Evolutionary conservation across 2,113 vertebrate species (phyloP), one percentile per base, ranked within the genome.

Genomic region (Capreolus pygargus): DNA sequence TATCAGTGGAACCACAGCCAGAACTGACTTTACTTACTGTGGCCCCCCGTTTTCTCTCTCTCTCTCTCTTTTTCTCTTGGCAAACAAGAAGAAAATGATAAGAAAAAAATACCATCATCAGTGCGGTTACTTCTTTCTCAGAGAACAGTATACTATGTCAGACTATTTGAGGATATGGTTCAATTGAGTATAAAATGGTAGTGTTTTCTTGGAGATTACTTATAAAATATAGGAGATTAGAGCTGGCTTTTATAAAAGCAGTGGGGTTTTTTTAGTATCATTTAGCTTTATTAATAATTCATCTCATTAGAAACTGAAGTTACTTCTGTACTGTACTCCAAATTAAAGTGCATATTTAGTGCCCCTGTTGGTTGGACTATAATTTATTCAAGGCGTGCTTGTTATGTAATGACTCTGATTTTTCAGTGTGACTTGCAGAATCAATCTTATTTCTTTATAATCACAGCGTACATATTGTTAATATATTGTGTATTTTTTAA

Each of bases 271-370:
- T 91, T 92, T 39, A 61, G 86, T 98, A 54, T 98, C 97, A 97
- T 97, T 82, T 52, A 98, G 92, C 17, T 93, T 58, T 96, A 88
- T 98, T 93, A 98, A 98, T 98, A 96, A 98, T 98, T 98, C 86
- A 98, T 98, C 86, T 98, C 8, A 12, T 98, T 98, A 98, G 90
- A 97, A 36, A 52, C 93, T 86, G 61, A 91, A 52, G 91, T 61
- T 96, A 84, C 86, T 98, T 98, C 96, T 98, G 95, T 92, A 97
- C 57, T 94, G 70, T 97, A 82, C 92, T 98, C 95, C 86, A 98
- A 98, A 98, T 97, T 89, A 97, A 97, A 98, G 97, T 97, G 60
- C 86, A 55, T 98, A 94, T 97, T 98, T 98, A 58, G 83, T 97
- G 97, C 47, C 89, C 84, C 86, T 85, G 0, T 0, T 96, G 97